Evolutionary conservation across 2,888 invertebrate species (phyloP).

Genomic region (Belgica antarctica): DNA sequence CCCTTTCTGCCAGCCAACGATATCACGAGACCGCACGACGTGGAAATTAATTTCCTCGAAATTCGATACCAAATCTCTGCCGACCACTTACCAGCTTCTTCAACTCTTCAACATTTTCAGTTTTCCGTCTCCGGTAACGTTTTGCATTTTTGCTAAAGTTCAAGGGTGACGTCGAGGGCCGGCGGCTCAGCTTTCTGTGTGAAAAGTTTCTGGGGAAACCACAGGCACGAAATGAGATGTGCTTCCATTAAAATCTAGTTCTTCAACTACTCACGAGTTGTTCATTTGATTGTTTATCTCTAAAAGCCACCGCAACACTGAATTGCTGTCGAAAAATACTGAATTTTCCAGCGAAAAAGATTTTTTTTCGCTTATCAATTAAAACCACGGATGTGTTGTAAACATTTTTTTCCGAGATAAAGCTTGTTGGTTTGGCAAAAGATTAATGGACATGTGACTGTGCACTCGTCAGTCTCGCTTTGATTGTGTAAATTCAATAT

Average conservation of each 20-base stretch:
- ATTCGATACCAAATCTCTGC: background rate
- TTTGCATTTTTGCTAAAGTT: conserved; percentile 40
- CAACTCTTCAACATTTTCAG: conserved; percentile 39
- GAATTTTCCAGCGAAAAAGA: background rate
- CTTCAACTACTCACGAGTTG: conserved; percentile 33
- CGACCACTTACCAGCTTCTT: conserved; percentile 26
- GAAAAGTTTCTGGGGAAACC: conserved; percentile 32
- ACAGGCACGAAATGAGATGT: background rate
- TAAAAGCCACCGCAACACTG: conserved; percentile 22
- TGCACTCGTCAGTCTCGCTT: background rate
- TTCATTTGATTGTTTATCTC: conserved; percentile 17
- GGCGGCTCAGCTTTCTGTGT: conserved; percentile 18
- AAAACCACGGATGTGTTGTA: conserved; percentile 14
- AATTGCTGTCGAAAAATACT: background rate
- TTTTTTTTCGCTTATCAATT: conserved; percentile 19
- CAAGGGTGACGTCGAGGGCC: conserved; percentile 22
- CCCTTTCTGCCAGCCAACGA: too few relatives aligned
- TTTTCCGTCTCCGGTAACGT: background rate
- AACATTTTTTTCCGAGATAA: conserved; percentile 24
- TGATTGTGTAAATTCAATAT: conserved; percentile 11
- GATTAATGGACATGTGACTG: conserved; percentile 17
- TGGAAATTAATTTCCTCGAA: background rate
- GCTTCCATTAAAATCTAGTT: background rate
- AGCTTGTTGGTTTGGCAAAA: conserved; percentile 18
- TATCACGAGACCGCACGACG: background rate